Evolutionary conservation across 2,113 vertebrate species (phyloP), one percentile per base, ranked within the genome.

Genomic region (Oreochromis niloticus): DNA sequence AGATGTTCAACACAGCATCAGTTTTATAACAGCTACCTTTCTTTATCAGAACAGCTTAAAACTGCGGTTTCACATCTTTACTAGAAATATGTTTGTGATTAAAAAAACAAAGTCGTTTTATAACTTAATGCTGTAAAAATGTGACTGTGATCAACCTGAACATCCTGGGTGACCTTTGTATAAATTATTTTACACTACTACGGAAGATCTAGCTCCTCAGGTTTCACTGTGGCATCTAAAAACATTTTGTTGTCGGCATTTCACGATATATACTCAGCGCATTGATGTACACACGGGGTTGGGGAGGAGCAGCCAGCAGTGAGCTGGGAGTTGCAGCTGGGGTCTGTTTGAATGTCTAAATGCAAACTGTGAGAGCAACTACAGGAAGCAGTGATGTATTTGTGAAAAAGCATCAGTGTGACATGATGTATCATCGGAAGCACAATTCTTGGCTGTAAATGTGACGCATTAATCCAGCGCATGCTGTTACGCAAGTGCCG

Each of bases 271-370:
- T 46, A 27, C 55, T 57, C 50, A 19, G 79, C 16, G 16, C 39
- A 57, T 4, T 30, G 22, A 81, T 19, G 6, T 39, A 81, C 54
- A 57, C 32, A 66, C 7, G 17, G 59, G 17, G 59, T 63, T 63
- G 32, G 59, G 32, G 32, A 36, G 17, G 59, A 6, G 6, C 17
- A 63, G 5, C 9, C 19, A 54, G 52, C 19, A 54, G 16, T 0
- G 3, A 61, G 30, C n/a, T 71, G 14, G 14, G 19, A 36, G 19
- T 39, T 39, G 24, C 43, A 19, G 24, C 43, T 78, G 22, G 71
- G 43, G 16, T 73, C 27, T 39, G 6, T 85, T 86, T 94, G 17
- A 50, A 50, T 78, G 30, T 32, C 43, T 78, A 32, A 78, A 13
- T 78, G 71, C 32, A 73, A 46, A 84, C 71, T 89, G 8, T 19